A percentile compares a stretch with the other conserved stretches of the same genome.
phyloP scores from a whole-genome alignment of 2,113 vertebrate species.

The Nibea albiflora region DNA sequence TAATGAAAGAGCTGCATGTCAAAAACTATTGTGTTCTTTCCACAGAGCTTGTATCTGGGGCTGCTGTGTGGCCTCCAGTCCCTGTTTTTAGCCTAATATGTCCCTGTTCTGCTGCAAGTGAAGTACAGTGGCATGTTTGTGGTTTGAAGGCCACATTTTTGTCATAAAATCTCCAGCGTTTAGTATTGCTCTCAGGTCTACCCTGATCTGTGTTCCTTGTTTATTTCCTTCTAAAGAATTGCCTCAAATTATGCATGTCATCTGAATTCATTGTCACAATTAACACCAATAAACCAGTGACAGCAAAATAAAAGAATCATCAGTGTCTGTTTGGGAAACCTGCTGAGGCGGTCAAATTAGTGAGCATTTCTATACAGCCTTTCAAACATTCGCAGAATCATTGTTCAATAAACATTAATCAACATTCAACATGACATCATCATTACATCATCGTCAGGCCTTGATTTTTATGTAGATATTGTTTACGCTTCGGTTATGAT shows the following conservation, averaged over 20 bases:
- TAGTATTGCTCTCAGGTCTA: constrained; percentile 10
- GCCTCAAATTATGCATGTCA: constrained; percentile 26
- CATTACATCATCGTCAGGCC: background rate
- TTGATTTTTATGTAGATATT: background rate
- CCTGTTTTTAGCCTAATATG: background rate
- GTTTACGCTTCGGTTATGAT: background rate
- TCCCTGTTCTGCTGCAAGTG: constrained; percentile 12
- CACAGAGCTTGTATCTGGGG: background rate
- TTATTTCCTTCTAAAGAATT: constrained; percentile 14
- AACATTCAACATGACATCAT: background rate
- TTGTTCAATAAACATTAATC: constrained; percentile 16
- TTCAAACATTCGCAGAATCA: background rate
- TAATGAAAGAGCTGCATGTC: background rate
- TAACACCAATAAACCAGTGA: constrained; percentile 37
- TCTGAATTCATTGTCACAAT: constrained; percentile 41
- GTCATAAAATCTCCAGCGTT: constrained; percentile 6
- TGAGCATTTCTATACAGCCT: constrained; percentile 14
- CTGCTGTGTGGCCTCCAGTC: constrained; percentile 7
- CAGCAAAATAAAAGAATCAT: constrained; percentile 20
- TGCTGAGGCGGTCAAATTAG: constrained; percentile 16
- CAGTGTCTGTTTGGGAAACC: constrained; percentile 15
- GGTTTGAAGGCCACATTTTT: constrained; percentile 1
- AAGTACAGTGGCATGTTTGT: background rate
- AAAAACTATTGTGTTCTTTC: background rate
- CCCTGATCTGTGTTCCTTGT: background rate